These are phyloP conservation scores for Anguilla pacifica DNA, from an alignment of 2,797 vertebrate species.

Conservation along the genomic window DNA sequence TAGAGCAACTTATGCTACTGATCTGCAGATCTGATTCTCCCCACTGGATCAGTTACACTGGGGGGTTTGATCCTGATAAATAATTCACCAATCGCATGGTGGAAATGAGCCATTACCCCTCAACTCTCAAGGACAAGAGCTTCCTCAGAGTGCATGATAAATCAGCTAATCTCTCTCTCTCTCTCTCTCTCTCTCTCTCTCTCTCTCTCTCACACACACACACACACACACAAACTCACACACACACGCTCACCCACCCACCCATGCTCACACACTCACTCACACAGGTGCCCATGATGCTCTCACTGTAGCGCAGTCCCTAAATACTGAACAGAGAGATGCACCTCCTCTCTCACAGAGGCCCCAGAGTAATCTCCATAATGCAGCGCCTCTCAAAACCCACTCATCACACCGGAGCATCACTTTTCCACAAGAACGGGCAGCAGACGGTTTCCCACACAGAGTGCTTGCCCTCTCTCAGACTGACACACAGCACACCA, in stretches of 20 bases:
- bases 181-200: background rate
- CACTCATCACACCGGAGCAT: background rate
- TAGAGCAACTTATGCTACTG: slow-evolving; percentile 45
- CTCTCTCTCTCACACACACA: slow-evolving; percentile 6
- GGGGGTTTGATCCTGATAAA: slow-evolving; percentile 53
- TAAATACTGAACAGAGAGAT: background rate
- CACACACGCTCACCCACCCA: background rate
- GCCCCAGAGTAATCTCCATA: background rate
- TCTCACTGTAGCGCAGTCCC: background rate
- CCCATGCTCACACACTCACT: too few relatives aligned
- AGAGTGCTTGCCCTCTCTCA: background rate
- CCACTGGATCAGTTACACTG: slow-evolving; percentile 48
- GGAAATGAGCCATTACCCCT: slow-evolving; percentile 35
- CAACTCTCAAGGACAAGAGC: slow-evolving; percentile 43
- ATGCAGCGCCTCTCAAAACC: background rate
- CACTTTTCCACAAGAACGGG: background rate
- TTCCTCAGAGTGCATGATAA: background rate
- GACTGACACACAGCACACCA: background rate
- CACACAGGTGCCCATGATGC: background rate
- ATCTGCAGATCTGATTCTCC: slow-evolving; percentile 45
- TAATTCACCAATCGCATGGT: slow-evolving; percentile 53
- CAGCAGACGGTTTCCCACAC: background rate
- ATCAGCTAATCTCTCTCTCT: background rate
- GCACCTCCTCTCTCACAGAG: background rate
- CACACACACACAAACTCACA: slow-evolving; percentile 7